Percentiles rank a stretch among this genome's conserved stretches.
These are phyloP conservation scores for Scalopus aquaticus DNA, from an alignment of 2,113 vertebrate species.

Conservation along the genomic window DNA sequence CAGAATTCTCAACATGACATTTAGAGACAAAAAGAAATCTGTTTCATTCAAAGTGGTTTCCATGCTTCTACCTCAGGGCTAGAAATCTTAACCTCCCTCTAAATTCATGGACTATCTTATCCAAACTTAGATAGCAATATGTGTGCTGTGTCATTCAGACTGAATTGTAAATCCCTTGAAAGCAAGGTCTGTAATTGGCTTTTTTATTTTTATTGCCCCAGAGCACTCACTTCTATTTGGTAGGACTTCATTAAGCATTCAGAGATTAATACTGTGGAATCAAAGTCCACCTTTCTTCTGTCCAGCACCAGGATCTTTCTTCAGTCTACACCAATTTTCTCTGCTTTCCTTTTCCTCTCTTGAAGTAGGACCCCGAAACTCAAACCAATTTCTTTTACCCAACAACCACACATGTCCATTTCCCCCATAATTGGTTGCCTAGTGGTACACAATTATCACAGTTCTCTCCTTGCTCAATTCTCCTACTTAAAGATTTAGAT, in stretches of 20 bases:
- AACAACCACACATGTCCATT: background rate
- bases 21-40: background rate
- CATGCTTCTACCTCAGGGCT: background rate
- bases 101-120: background rate
- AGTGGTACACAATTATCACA: background rate
- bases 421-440: background rate
- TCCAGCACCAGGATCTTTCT: background rate
- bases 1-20: background rate
- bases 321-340: background rate
- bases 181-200: background rate
- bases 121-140: background rate
- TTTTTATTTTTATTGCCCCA: background rate
- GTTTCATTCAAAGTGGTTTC: background rate
- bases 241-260: background rate
- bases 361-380: background rate
- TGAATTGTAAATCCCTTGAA: background rate
- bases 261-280: background rate
- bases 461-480: background rate
- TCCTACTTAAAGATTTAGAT: slow-evolving; percentile 2
- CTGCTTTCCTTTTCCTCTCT: background rate
- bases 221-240: background rate
- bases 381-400: background rate
- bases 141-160: background rate
- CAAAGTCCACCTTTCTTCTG: background rate
- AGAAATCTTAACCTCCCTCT: background rate